These are phyloP conservation scores for Thumatha senex DNA, from an alignment of 2,888 invertebrate genomes.

Conservation along the genomic window DNA sequence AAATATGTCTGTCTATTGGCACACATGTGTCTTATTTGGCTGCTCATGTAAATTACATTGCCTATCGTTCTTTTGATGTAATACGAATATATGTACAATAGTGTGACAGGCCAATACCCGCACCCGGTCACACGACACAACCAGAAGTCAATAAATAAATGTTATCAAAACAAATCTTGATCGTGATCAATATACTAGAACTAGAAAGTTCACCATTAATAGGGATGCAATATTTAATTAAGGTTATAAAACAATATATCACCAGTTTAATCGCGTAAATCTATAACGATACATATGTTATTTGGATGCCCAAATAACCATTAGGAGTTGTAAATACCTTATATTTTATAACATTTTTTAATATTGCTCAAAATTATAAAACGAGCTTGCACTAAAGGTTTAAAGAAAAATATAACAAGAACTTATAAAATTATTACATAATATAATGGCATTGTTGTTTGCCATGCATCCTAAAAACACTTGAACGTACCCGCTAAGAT, in stretches of 20 bases:
- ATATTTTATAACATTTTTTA: slow-evolving; percentile 1
- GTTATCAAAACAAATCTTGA: not conserved
- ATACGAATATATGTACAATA: too few relatives aligned
- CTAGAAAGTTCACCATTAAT: slow-evolving; percentile 6
- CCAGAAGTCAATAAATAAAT: not conserved
- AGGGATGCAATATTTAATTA: slow-evolving; percentile 5
- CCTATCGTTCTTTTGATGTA: too few relatives aligned
- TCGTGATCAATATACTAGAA: not conserved
- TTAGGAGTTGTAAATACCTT: slow-evolving; percentile 9
- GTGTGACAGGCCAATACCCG: not conserved
- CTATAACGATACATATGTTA: slow-evolving; percentile 13
- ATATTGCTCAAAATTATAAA: not conserved
- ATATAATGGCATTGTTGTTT: too few relatives aligned
- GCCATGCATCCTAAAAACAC: too few relatives aligned
- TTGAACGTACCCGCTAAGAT: too few relatives aligned
- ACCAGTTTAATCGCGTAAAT: slow-evolving; percentile 10
- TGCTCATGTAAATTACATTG: too few relatives aligned
- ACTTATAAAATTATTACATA: too few relatives aligned
- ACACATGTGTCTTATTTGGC: too few relatives aligned
- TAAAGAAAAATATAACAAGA: not conserved
- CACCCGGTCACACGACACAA: not conserved
- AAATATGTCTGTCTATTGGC: too few relatives aligned
- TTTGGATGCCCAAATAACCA: slow-evolving; percentile 11
- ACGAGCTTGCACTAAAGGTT: too few relatives aligned
- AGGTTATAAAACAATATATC: slow-evolving; percentile 7